Base-by-base conservation (phyloP, 2,113 vertebrate species). In the Sclerurus mexicanus region DNA sequence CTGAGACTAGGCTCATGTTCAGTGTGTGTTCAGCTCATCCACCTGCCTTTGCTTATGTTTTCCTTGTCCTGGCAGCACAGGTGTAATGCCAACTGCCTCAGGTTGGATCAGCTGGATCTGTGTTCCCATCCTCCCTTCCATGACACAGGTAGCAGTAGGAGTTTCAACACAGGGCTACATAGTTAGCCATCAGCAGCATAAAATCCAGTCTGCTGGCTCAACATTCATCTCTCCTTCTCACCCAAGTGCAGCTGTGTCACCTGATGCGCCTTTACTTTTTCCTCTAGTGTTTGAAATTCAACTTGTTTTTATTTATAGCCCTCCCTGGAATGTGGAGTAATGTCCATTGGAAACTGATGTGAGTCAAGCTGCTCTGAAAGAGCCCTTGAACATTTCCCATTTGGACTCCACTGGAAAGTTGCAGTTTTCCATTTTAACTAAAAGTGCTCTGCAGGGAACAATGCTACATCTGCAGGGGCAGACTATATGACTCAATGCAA, bases 151-250 rank as follows among this genome's bases (percentile, higher is more conserved):
- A 74, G 33, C 23, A 22, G 14, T 3, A n/a, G 55, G 30, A 8
- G 13, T 67, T 75, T 56, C 33, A 35, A 0, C 9, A 7, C 0
- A 1, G 19, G 19, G 7, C 13, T 53, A 2, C 0, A 0, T 10
- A 4, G 77, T 76, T 50, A 30, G 37, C 17, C 46, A 42, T 46
- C 23, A 53, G 21, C 22, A 80, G 33, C 25, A 81, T 58, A 14
- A 46, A 74, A 78, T 44, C 24, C 42, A 35, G 17, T 20, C 40
- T 53, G 33, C 46, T 91, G 78, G 20, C 17, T 83, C 50, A 52
- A 6, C 20, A 17, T 76, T 72, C 27, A 49, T 68, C 33, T 75
- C 28, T 77, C 12, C 18, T 37, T 52, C 21, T 88, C 12, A 17
- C 85, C 56, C 60, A 78, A 6, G 14, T 64, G 67, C 78, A 91